A percentile compares a stretch with the other conserved stretches of the same genome.
These are phyloP conservation scores for Dryoscopus gambensis DNA, from an alignment of 2,113 vertebrate genomes.

Conservation along the genomic window DNA sequence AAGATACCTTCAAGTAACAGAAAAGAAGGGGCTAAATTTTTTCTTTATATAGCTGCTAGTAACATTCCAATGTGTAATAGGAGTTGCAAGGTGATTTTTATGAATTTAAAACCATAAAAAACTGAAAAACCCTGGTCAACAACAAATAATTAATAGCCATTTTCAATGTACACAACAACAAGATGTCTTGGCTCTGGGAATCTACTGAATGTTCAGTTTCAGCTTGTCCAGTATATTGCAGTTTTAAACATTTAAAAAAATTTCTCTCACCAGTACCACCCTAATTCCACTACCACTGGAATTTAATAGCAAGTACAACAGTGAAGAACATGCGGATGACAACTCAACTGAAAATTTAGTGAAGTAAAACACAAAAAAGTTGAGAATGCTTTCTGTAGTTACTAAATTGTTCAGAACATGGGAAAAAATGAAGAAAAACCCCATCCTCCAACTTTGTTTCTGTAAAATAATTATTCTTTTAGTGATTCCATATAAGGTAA, in stretches of 20 bases:
- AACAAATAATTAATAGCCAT: neutral
- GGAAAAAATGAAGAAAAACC: fast-evolving
- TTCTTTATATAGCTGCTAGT: neutral
- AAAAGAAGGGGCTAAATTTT: neutral
- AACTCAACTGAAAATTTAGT: neutral
- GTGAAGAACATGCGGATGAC: neutral
- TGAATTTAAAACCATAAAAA: neutral
- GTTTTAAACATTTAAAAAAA: neutral
- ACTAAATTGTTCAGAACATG: neutral
- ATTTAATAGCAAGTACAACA: neutral
- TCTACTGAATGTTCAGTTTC: neutral
- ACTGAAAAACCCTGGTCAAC: neutral
- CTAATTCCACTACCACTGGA: neutral
- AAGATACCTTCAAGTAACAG: neutral
- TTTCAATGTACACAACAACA: neutral
- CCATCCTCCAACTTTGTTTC: neutral
- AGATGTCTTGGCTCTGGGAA: neutral
- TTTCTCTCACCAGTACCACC: fast-evolving
- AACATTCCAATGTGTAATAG: neutral
- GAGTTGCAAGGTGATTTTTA: neutral
- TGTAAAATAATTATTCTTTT: neutral
- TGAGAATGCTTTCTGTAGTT: neutral
- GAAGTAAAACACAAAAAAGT: neutral
- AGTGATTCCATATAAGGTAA: neutral
- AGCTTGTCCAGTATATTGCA: neutral